Evolutionary conservation across 2,797 vertebrate genomes (phyloP).

Genomic region (Corythornis leucogaster): DNA sequence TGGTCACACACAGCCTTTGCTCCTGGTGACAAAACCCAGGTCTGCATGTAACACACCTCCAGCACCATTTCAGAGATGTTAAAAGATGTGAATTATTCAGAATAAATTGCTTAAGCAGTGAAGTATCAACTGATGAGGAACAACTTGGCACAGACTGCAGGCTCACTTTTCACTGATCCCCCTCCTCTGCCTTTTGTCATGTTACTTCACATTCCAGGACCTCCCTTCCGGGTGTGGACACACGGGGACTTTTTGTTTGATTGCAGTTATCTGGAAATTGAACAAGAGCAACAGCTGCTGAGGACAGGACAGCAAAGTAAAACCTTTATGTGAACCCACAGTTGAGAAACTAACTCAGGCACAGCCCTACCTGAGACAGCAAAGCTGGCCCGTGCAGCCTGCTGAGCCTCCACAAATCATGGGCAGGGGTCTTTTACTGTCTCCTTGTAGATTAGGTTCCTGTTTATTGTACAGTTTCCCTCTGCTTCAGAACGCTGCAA

Average conservation of each 20-base stretch:
- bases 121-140: background rate
- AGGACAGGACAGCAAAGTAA: background rate
- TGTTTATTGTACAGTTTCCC: background rate
- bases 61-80: background rate
- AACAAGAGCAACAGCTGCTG: background rate
- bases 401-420: background rate
- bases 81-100: background rate
- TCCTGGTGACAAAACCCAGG: background rate
- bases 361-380: background rate
- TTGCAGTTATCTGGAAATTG: background rate
- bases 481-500: background rate
- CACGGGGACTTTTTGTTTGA: background rate
- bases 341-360: background rate
- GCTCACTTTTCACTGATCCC: background rate
- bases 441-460: background rate
- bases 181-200: background rate
- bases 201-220: background rate
- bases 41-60: background rate
- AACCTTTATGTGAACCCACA: background rate
- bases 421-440: background rate
- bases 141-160: background rate
- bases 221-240: background rate
- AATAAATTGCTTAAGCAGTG: background rate
- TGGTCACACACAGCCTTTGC: background rate
- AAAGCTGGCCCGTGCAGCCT: accelerated